phyloP scores from a whole-genome alignment of 2,797 vertebrate genomes.

The Masticophis lateralis region DNA sequence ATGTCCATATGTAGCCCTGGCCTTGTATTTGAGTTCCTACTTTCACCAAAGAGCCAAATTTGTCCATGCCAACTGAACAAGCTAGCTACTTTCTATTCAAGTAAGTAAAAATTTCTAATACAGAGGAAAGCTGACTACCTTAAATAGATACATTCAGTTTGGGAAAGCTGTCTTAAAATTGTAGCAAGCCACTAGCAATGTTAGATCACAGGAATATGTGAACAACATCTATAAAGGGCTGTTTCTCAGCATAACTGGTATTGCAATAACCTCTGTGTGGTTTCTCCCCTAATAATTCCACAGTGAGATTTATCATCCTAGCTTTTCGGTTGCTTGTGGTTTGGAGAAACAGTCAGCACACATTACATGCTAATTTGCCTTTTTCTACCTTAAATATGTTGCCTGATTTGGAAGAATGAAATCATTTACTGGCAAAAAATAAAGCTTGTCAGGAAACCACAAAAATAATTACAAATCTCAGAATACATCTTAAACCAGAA shows the following conservation, averaged over 20 bases:
- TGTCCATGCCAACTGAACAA: neutral
- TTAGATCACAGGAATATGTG: neutral
- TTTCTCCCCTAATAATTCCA: constrained; percentile 61
- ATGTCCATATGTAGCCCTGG: neutral
- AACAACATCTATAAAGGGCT: constrained; percentile 29
- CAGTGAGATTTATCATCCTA: constrained; percentile 57
- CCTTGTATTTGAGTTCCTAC: neutral
- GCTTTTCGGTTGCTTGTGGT: constrained; percentile 66
- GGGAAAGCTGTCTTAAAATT: neutral
- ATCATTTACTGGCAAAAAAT: constrained; percentile 28
- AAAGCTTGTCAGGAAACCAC: constrained; percentile 53
- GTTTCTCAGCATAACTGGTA: constrained; percentile 49
- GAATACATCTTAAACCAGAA: constrained; percentile 58
- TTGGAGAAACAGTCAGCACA: constrained; percentile 55
- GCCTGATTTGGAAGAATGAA: constrained; percentile 46
- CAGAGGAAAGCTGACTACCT: neutral
- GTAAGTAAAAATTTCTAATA: neutral
- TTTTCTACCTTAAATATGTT: constrained; percentile 64
- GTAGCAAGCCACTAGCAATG: neutral
- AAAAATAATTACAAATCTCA: constrained; percentile 61
- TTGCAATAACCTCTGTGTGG: constrained; percentile 46
- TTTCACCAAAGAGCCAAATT: neutral
- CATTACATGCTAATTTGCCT: constrained; percentile 61
- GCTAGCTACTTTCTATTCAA: neutral
- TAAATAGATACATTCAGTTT: neutral